Conservation (phyloP, 2,888 invertebrate species). For the Axea sp. region DNA sequence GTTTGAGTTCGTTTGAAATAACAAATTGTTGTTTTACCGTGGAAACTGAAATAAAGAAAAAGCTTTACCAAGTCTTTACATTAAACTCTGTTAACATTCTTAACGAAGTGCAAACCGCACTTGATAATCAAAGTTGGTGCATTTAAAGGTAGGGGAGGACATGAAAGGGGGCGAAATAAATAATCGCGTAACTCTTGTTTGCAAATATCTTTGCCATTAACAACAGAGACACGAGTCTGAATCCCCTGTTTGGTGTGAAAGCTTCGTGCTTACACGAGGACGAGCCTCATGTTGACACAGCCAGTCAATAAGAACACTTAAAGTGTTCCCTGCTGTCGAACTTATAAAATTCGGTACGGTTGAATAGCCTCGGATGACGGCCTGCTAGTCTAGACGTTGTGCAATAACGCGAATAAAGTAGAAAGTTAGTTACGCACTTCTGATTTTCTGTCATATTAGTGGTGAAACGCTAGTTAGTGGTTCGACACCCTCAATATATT, state of each 20-base stretch:
- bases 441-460: slow-evolving; percentile 46
- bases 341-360: slow-evolving; percentile 32
- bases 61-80: too few relatives aligned
- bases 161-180: too few relatives aligned
- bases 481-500: slow-evolving; percentile 49
- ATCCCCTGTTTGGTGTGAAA: not conserved
- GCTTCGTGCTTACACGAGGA: not conserved
- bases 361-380: slow-evolving; percentile 12
- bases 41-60: too few relatives aligned
- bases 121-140: too few relatives aligned
- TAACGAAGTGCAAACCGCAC: too few relatives aligned
- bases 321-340: slow-evolving; percentile 7
- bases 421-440: slow-evolving; percentile 43
- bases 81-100: too few relatives aligned
- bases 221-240: not conserved
- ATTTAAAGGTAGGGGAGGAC: too few relatives aligned
- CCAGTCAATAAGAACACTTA: slow-evolving; percentile 22
- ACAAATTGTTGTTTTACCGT: too few relatives aligned
- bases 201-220: slow-evolving; percentile 9
- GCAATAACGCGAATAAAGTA: slow-evolving; percentile 9
- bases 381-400: slow-evolving; percentile 10
- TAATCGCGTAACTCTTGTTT: slow-evolving; percentile 9
- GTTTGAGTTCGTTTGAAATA: too few relatives aligned
- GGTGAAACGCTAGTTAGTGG: slow-evolving; percentile 35
- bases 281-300: slow-evolving; percentile 16